Percentiles rank a stretch among this genome's conserved stretches.
phyloP scores from a whole-genome alignment of 2,888 invertebrate species.

The Melolontha melolontha region DNA sequence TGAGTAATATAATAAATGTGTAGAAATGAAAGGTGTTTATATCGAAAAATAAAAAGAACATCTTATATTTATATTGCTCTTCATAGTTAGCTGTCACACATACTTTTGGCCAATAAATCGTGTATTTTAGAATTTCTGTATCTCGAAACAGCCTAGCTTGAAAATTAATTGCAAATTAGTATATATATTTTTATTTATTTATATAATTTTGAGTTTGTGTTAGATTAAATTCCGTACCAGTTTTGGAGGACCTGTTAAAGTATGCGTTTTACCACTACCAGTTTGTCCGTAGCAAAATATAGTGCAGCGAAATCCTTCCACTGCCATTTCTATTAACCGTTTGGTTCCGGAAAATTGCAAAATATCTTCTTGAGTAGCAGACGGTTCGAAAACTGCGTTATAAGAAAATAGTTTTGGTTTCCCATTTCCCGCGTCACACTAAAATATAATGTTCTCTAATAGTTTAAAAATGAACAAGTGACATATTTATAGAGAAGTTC shows the following conservation, averaged over 20 bases:
- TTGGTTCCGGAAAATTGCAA: slow-evolving; percentile 92
- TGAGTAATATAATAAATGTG: too few species aligned
- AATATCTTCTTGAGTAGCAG: slow-evolving; percentile 87
- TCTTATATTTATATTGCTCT: too few species aligned
- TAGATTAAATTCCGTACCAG: slow-evolving; percentile 68
- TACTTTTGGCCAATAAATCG: too few species aligned
- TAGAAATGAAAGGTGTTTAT: too few species aligned
- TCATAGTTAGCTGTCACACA: too few species aligned
- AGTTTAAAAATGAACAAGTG: slow-evolving; percentile 6
- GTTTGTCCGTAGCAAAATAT: slow-evolving; percentile 98
- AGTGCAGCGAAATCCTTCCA: slow-evolving; percentile 94
- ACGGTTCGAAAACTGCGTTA: slow-evolving; percentile 94
- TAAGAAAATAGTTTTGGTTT: slow-evolving; percentile 92
- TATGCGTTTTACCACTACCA: slow-evolving; percentile 96
- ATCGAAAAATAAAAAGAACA: too few species aligned
- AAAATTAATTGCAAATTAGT: too few species aligned
- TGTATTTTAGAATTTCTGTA: too few species aligned
- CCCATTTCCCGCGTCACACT: slow-evolving; percentile 72
- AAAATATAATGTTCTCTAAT: slow-evolving; percentile 23
- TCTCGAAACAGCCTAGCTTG: too few species aligned
- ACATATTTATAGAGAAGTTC: too few species aligned
- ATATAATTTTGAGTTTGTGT: too few species aligned
- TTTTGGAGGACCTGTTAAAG: slow-evolving; percentile 91
- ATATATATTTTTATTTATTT: too few species aligned
- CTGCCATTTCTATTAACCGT: slow-evolving; percentile 91